Evolutionary conservation across 2,888 invertebrate genomes (phyloP), one percentile per base, ranked within the genome.

Genomic region (Parelbella ahira): DNA sequence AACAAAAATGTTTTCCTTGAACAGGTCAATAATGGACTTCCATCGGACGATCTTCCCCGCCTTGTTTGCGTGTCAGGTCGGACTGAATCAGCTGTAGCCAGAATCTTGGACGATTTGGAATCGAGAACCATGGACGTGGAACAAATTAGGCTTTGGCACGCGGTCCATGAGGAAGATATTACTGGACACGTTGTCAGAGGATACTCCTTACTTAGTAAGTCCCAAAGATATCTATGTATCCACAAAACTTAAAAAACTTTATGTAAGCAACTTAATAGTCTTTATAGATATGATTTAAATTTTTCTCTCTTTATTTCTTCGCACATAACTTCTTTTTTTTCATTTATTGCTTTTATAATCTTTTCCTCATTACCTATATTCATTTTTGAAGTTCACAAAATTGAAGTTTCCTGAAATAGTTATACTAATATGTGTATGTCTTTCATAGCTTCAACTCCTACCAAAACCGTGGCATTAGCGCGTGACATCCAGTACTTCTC

Each of bases 11-110:
- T n/a, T n/a, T n/a, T n/a, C n/a, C n/a, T n/a, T n/a, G n/a, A n/a
- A n/a, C 45, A 88, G 88, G 69, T 83, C 0, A 93, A 93, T 64
- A 78, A 87, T 1, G 91, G 90, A 6, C 59, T 89, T 6, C 92
- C 93, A 0, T 59, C 66, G 0, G 94, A 94, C 54, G 88, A 91
- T 53, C 63, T 93, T 0, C 94, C 94, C 0, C 90, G 95, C 37
- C 73, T 97, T 29, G 90, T 94, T 3, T 90, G 91, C 29, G 90
- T 90, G 45, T 93, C 95, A 23, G 96, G 96, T 0, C 90, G 98
- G 37, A 95, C 95, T 0, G 92, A 94, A 60, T 92, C 94, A 36
- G 91, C 93, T 0, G 90, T 96, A 0, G 88, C 90, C 23, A 74
- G 69, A 33, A 81, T 96, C 45, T 71, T 95, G 3, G 86, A 92